A percentile compares a stretch with the other conserved stretches of the same genome.
phyloP scores from a whole-genome alignment of 2,797 vertebrate species.

The Poecilia picta region DNA sequence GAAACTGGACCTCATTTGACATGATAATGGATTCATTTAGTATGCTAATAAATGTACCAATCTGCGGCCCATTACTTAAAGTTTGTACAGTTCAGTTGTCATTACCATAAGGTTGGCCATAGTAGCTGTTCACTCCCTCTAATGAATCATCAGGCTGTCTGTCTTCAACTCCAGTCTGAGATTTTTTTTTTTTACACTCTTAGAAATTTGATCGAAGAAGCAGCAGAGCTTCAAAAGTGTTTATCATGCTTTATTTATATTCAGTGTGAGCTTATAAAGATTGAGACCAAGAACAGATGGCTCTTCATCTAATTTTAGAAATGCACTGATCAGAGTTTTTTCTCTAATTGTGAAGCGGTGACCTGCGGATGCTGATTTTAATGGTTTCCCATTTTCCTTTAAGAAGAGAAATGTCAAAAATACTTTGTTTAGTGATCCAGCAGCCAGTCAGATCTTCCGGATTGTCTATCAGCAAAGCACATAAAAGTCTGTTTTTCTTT shows the following conservation, averaged over 20 bases:
- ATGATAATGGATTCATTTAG: constrained; percentile 35
- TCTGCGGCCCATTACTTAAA: constrained; percentile 37
- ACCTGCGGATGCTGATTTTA: neutral
- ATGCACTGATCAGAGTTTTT: neutral
- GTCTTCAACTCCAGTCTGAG: constrained; percentile 6
- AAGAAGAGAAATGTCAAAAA: neutral
- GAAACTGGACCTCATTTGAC: constrained; percentile 44
- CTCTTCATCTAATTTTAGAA: constrained; percentile 33
- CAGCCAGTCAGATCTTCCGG: neutral
- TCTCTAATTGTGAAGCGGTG: neutral
- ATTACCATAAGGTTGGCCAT: constrained; percentile 29
- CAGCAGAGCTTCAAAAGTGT: constrained; percentile 27
- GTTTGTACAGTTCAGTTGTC: constrained; percentile 33
- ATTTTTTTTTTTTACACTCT: constrained; percentile 17
- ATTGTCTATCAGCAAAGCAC: neutral
- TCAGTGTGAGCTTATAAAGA: constrained; percentile 37
- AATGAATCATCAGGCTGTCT: constrained; percentile 3
- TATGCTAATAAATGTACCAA: constrained; percentile 48
- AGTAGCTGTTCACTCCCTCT: constrained; percentile 1
- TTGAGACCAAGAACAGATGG: constrained; percentile 29
- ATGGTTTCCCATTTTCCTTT: neutral
- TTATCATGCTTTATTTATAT: constrained; percentile 48
- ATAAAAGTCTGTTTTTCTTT: neutral
- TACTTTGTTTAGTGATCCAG: neutral
- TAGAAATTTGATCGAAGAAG: constrained; percentile 47